Conservation (phyloP, 1,140 invertebrate genomes). For the Atopsyche davidsoni region DNA sequence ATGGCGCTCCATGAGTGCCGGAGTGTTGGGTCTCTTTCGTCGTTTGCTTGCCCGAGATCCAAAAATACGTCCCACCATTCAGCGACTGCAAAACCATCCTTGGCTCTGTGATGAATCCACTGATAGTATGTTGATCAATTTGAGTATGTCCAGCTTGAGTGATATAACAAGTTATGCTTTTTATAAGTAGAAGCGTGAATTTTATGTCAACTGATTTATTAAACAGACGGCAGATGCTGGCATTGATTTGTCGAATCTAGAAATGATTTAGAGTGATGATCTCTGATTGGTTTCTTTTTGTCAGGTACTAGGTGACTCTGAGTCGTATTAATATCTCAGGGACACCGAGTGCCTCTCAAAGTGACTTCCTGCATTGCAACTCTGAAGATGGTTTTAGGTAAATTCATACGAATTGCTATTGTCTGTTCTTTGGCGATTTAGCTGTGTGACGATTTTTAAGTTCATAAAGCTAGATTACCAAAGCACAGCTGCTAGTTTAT, state of each 20-base stretch:
- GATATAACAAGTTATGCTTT: not conserved
- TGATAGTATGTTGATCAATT: constrained; percentile 38
- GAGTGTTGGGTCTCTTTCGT: constrained; percentile 65
- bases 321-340: constrained; percentile 49
- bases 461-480: constrained; percentile 95
- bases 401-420: too few species aligned
- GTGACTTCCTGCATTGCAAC: constrained; percentile 27
- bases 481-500: constrained; percentile 57
- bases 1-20: constrained; percentile 77
- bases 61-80: constrained; percentile 56
- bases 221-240: too few species aligned
- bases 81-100: constrained; percentile 66
- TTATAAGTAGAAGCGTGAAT: not conserved
- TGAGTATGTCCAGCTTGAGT: not conserved
- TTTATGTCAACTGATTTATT: not conserved
- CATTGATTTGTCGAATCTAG: too few species aligned
- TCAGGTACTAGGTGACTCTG: constrained; percentile 83
- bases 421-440: constrained; percentile 87
- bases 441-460: constrained; percentile 76
- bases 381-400: too few species aligned
- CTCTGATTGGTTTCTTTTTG: constrained; percentile 40
- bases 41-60: constrained; percentile 66
- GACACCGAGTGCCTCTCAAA: constrained; percentile 38
- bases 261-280: too few species aligned
- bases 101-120: constrained; percentile 66